A percentile compares a stretch with the other conserved stretches of the same genome.
These are phyloP conservation scores for Sylvia atricapilla DNA, from an alignment of 2,113 vertebrate species.

Conservation along the genomic window DNA sequence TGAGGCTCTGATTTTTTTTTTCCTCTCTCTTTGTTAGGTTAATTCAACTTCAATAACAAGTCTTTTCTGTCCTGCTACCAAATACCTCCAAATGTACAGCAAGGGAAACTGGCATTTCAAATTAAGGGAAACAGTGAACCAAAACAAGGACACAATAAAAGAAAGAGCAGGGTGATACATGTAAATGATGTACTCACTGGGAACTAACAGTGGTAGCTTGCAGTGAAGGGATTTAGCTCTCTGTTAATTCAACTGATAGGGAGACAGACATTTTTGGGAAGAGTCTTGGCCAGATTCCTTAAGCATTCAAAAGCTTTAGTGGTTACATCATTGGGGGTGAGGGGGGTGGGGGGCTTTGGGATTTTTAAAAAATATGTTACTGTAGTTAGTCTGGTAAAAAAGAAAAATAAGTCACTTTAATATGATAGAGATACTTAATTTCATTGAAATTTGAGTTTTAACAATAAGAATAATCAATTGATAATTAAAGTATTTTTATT, in stretches of 20 bases:
- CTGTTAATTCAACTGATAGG: slow-evolving; percentile 25
- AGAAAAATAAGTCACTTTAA: not conserved
- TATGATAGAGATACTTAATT: not conserved
- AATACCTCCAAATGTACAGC: slow-evolving; percentile 34
- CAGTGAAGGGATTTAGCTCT: slow-evolving; percentile 30
- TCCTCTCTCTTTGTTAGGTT: slow-evolving; percentile 50
- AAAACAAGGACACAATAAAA: slow-evolving; percentile 20
- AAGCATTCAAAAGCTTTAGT: slow-evolving; percentile 1
- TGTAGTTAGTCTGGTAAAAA: not conserved
- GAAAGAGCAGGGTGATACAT: slow-evolving; percentile 39
- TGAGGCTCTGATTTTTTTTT: not conserved
- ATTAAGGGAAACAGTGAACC: slow-evolving; percentile 37
- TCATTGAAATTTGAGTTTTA: not conserved
- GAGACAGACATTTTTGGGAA: not conserved
- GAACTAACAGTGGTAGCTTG: slow-evolving; percentile 36
- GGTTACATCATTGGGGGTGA: not conserved
- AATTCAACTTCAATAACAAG: slow-evolving; percentile 65
- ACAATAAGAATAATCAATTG: not conserved
- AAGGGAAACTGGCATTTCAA: slow-evolving; percentile 46
- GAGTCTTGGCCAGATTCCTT: slow-evolving; percentile 9
- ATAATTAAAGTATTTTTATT: not conserved
- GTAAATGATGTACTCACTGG: slow-evolving; percentile 66
- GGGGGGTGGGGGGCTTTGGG: not conserved
- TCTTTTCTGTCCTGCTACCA: slow-evolving; percentile 44
- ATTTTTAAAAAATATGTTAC: not conserved